Evolutionary conservation across 2,113 vertebrate genomes (phyloP).

Genomic region (Vulpes vulpes): DNA sequence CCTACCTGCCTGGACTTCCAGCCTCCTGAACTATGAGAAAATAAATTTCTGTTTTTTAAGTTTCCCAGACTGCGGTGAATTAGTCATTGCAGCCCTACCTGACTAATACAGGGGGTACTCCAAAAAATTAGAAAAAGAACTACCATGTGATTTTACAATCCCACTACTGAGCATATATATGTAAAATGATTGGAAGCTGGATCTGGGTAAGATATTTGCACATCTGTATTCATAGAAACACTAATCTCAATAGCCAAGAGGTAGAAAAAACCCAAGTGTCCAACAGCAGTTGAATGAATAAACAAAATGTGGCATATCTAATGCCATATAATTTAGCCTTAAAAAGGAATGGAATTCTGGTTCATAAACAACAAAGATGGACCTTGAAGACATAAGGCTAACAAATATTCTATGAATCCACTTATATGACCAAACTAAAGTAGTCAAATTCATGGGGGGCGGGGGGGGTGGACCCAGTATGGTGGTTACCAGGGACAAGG

Average conservation of each 20-base stretch:
- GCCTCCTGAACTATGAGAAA: not conserved
- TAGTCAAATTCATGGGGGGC: no score
- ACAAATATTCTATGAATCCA: not conserved
- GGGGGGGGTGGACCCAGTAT: not conserved
- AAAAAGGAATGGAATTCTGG: not conserved
- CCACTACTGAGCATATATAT: not conserved
- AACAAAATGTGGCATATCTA: not conserved
- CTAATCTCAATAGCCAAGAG: not conserved
- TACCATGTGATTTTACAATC: not conserved
- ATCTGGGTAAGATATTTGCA: not conserved
- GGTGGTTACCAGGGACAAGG: not conserved
- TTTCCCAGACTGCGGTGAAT: not conserved
- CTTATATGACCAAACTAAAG: not conserved
- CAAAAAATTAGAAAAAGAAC: not conserved
- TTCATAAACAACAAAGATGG: not conserved
- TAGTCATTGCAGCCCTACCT: not conserved
- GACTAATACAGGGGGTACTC: not conserved
- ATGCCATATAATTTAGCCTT: not conserved
- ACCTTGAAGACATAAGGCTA: not conserved
- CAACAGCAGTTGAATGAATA: no score
- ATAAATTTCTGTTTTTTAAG: not conserved
- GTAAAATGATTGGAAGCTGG: not conserved
- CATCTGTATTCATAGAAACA: no score
- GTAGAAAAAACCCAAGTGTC: not conserved
- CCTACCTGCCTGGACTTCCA: not conserved